Conservation (phyloP, 2,797 vertebrate genomes). For the Margarornis squamiger region DNA sequence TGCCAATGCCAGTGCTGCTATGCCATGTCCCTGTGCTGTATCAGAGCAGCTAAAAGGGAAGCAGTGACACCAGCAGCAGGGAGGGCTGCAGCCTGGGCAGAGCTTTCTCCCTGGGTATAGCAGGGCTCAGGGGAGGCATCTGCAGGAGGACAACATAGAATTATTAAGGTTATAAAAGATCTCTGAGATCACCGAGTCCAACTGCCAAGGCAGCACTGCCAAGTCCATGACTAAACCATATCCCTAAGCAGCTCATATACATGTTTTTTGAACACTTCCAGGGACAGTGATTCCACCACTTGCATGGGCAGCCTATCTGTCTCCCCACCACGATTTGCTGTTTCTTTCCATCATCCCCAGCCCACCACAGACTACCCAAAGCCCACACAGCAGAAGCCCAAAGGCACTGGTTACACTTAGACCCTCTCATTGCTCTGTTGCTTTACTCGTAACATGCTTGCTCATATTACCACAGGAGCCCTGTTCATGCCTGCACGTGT, state of each 20-base stretch:
- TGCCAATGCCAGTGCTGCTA: not conserved
- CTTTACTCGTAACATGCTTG: not conserved
- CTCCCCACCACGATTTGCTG: accelerated
- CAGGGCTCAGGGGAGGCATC: not conserved
- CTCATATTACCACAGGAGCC: not conserved
- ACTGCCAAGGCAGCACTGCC: not conserved
- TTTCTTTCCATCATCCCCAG: not conserved
- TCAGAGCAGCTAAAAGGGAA: not conserved
- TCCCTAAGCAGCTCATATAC: not conserved
- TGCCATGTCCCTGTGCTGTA: not conserved
- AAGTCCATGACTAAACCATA: not conserved
- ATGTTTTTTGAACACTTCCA: not conserved
- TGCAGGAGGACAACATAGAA: not conserved
- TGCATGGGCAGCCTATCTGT: not conserved
- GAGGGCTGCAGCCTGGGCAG: not conserved
- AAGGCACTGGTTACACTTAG: not conserved
- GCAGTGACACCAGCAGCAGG: not conserved
- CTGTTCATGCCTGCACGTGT: accelerated
- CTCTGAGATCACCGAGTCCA: not conserved
- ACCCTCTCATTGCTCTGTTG: accelerated
- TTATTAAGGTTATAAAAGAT: not conserved
- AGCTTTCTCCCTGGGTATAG: accelerated
- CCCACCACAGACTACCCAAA: accelerated
- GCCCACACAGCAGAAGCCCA: not conserved
- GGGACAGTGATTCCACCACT: not conserved